Percentiles rank a stretch among this genome's conserved stretches.
Conservation (phyloP, 2,888 invertebrate species). For the Cepaea hortensis region DNA sequence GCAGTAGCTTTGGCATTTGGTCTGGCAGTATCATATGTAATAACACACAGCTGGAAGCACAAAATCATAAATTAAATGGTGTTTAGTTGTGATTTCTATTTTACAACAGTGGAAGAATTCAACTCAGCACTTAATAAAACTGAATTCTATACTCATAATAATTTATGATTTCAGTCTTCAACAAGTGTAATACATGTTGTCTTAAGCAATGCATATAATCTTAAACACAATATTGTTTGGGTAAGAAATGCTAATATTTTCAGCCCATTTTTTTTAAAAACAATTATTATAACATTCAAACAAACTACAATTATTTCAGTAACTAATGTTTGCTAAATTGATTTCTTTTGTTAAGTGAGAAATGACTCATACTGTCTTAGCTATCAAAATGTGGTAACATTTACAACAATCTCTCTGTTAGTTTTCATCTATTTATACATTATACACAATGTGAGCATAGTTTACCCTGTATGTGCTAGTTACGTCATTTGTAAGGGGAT, state of each 20-base stretch:
- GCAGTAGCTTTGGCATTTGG: slow-evolving; percentile 52
- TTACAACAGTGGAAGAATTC: no score
- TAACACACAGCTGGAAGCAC: slow-evolving; percentile 58
- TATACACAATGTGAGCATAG: neutral
- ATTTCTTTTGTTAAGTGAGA: neutral
- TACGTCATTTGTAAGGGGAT: slow-evolving; percentile 9
- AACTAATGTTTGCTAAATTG: neutral
- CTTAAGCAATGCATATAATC: no score
- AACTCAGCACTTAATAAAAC: no score
- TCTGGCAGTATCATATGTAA: slow-evolving; percentile 60
- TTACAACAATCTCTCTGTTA: neutral
- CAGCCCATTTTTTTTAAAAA: no score
- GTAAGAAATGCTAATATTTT: no score
- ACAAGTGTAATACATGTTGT: no score
- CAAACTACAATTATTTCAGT: no score
- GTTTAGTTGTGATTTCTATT: no score
- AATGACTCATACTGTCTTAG: neutral
- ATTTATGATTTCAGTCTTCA: no score
- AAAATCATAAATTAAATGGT: neutral
- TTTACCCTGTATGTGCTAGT: slow-evolving; percentile 15
- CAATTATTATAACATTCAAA: no score
- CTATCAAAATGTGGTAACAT: neutral
- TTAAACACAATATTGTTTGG: no score
- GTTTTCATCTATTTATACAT: neutral
- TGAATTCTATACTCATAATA: no score